These are phyloP conservation scores for Theretra japonica DNA, from an alignment of 2,888 invertebrate genomes.

Conservation along the genomic window DNA sequence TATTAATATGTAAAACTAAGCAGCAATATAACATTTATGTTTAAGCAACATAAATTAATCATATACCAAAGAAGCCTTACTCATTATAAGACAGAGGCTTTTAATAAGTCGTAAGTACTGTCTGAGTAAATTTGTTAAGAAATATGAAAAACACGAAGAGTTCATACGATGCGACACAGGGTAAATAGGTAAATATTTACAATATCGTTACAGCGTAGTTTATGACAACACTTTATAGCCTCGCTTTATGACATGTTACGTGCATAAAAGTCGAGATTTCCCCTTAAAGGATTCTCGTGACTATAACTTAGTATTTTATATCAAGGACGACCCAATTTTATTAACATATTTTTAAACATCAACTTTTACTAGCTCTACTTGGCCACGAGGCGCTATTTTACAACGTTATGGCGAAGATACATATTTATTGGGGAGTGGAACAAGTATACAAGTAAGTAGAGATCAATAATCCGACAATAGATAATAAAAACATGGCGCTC, in stretches of 20 bases:
- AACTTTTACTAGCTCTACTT: neutral
- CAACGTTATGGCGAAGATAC: neutral
- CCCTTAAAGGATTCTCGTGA: slow-evolving; percentile 68
- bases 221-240: slow-evolving; percentile 72
- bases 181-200: slow-evolving; percentile 70
- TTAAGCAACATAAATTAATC: too few relatives aligned
- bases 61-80: too few relatives aligned
- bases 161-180: neutral
- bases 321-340: slow-evolving; percentile 16
- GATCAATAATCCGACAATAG: slow-evolving; percentile 4
- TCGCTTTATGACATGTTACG: slow-evolving; percentile 78
- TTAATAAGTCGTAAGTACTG: neutral
- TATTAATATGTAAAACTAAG: too few relatives aligned
- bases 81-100: too few relatives aligned
- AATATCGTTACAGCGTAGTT: slow-evolving; percentile 73
- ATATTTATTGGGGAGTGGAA: neutral
- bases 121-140: neutral
- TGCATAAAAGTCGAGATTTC: slow-evolving; percentile 80
- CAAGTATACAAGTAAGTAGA: slow-evolving; percentile 29
- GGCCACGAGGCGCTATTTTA: neutral
- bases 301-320: slow-evolving; percentile 71
- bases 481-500: slow-evolving; percentile 6
- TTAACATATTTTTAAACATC: slow-evolving; percentile 36
- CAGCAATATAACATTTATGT: too few relatives aligned
- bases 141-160: neutral